Base-by-base conservation (phyloP, 2,797 vertebrate species). In the Squalus acanthias region DNA sequence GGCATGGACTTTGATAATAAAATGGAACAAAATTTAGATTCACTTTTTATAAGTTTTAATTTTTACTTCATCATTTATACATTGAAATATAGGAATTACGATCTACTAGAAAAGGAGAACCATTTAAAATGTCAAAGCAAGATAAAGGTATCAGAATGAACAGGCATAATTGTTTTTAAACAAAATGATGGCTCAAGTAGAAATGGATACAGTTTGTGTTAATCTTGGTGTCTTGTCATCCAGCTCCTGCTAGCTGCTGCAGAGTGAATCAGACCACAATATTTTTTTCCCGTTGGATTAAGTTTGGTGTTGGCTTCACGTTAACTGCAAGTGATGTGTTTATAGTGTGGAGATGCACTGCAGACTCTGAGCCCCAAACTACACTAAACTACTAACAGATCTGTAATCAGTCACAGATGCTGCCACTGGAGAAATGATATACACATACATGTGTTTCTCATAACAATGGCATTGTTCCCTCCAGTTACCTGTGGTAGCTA, bases 401-500 rank as follows among this genome's bases (percentile, higher is more conserved):
- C 17, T 24, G n/a, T 69, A 69, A 93, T 20, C n/a, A 24, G 63
- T 69, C 65, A 24, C 91, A 69, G 63, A 20, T 69, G n/a, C 1
- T 22, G 63, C 65, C 26, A 46, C 65, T 46, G 91, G 50, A 39
- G 20, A 46, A 93, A 46, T 46, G 65, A 67, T 46, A 39, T 10
- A 39, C 5, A 22, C 7, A 65, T 39, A 29, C 63, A 69, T 22
- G n/a, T 93, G 91, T 93, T 13, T 46, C n/a, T 22, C 8, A 4
- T 46, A 93, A 69, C 91, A n/a, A 93, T 67, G 33, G 6, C 91
- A 93, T 93, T 93, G 63, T 93, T 93, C 91, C 22, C 29, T 67
- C 17, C 63, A 69, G 65, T 46, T 22, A 10, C 91, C 82, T 20
- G 17, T 46, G 20, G 65, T 22, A 69, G n/a, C n/a, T 46, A 24